Percentiles rank a stretch among this genome's conserved stretches.
These are phyloP conservation scores for Tinea trinotella DNA, from an alignment of 2,888 invertebrate genomes.

Conservation along the genomic window DNA sequence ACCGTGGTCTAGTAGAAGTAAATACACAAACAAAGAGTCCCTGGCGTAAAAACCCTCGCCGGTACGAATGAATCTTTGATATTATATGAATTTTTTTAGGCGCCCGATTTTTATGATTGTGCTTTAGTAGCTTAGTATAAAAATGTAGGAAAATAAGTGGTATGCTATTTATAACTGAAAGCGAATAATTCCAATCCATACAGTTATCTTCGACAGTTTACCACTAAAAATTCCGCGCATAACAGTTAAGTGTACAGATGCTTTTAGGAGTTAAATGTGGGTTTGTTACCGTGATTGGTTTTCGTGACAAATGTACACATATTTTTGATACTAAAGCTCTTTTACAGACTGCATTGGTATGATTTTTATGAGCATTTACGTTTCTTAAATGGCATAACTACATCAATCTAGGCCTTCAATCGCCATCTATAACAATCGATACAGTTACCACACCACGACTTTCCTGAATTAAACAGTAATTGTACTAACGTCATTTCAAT, in stretches of 20 bases:
- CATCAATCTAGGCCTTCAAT: conserved; percentile 28
- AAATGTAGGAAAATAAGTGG: too few relatives aligned
- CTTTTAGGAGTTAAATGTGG: neutral
- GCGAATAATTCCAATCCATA: neutral
- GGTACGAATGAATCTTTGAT: too few relatives aligned
- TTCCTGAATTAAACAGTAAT: conserved; percentile 40
- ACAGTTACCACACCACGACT: conserved; percentile 47
- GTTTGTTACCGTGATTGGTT: neutral
- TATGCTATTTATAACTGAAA: too few relatives aligned
- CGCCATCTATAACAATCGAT: conserved; percentile 33
- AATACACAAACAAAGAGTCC: too few relatives aligned
- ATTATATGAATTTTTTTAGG: too few relatives aligned
- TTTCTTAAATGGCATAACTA: conserved; percentile 14
- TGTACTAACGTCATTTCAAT: conserved; percentile 40
- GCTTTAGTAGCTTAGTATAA: too few relatives aligned
- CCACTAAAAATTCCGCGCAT: neutral
- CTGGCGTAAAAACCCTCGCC: too few relatives aligned
- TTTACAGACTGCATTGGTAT: neutral
- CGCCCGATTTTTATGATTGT: too few relatives aligned
- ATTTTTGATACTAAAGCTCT: neutral
- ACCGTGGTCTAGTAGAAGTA: too few relatives aligned
- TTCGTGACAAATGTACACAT: too few relatives aligned
- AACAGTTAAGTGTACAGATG: neutral
- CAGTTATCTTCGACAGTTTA: neutral
- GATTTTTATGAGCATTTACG: neutral